Evolutionary conservation across 2,797 vertebrate genomes (phyloP).

Genomic region (Pangasius djambal): DNA sequence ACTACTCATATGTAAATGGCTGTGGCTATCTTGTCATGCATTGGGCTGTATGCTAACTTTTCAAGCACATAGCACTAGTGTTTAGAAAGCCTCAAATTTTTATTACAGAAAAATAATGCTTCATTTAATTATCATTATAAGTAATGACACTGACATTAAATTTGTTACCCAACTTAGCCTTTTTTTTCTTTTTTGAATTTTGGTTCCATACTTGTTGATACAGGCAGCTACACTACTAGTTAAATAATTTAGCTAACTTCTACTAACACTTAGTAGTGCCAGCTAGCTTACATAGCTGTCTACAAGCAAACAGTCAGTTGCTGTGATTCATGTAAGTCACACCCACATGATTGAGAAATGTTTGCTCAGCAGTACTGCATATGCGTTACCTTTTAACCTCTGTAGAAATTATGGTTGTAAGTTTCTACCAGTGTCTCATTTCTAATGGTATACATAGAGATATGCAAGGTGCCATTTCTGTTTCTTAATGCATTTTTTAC

Average conservation of each 20-base stretch:
- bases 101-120: neutral
- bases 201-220: neutral
- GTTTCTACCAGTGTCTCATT: neutral
- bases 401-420: neutral
- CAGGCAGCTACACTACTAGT: neutral
- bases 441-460: neutral
- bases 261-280: neutral
- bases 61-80: neutral
- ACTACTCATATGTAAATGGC: neutral
- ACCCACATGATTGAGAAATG: neutral
- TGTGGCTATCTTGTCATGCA: neutral
- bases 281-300: neutral
- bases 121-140: neutral
- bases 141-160: neutral
- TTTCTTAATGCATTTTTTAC: neutral
- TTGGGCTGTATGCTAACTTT: neutral
- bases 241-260: neutral
- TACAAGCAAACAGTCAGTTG: neutral
- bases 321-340: neutral
- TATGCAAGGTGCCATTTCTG: neutral
- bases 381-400: neutral
- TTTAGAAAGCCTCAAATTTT: neutral
- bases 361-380: neutral
- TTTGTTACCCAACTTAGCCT: neutral
- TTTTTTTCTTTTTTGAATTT: neutral